Base-by-base conservation (phyloP, 2,797 vertebrate species). In the Psittacula derbiana region DNA sequence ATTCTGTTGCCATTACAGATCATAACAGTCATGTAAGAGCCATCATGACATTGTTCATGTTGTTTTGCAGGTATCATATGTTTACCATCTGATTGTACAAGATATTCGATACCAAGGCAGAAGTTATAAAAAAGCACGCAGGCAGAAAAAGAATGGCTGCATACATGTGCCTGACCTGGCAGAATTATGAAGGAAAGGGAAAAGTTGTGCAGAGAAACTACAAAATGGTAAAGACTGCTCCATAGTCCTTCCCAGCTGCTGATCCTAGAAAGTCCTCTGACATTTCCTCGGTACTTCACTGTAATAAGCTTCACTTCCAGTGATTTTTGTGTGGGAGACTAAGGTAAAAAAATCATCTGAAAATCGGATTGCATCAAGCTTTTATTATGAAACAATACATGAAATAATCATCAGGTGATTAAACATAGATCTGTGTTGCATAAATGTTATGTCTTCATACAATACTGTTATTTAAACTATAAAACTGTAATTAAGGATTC, bases 371-470 rank as follows among this genome's bases (percentile, higher is more conserved):
- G 46, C 87, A 65, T 69, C 58, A 90, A 94, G 86, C 33, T 75
- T 96, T 97, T 96, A 97, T 96, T 93, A 50, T 53, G 58, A 86
- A 91, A 71, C 21, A 74, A 33, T 65, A 74, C 30, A 65, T 62
- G 4, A 90, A 97, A 72, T 61, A 73, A 4, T 80, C 44, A 69
- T 62, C 23, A 86, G 65, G 65, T 13, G n/a, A 62, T 71, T 82
- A 71, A 75, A 73, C 12, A 46, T 8, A 86, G 40, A 60, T 70
- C 55, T 30, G 33, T 53, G 41, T 60, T 40, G 16, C n/a, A 50
- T 72, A 83, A 53, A 58, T 11, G 57, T 27, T 49, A 23, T 31
- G 14, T 71, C 71, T 90, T 72, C 41, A 24, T 84, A 31, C 36
- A 76, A 71, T 61, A 62, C 31, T 81, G 64, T 71, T 92, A 57